Percentiles rank a stretch among this genome's conserved stretches.
Evolutionary conservation across 2,113 vertebrate species (phyloP).

Genomic region (Notothenia coriiceps): DNA sequence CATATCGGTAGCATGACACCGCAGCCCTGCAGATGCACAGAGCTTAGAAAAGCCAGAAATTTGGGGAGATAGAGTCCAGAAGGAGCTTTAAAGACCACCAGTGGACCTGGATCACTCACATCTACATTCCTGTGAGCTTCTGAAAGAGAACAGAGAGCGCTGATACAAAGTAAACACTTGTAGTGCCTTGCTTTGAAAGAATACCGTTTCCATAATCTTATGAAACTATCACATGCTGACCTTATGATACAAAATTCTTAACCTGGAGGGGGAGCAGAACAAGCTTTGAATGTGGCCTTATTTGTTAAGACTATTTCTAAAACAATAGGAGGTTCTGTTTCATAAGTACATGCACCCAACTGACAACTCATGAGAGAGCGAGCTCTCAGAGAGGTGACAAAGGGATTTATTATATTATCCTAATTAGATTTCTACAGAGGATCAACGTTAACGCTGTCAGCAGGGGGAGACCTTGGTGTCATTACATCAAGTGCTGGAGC

Average conservation of each 20-base stretch:
- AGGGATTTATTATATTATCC: constrained; percentile 47
- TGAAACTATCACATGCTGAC: constrained; percentile 80
- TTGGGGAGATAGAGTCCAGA: constrained; percentile 25
- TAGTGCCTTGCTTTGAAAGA: constrained; percentile 69
- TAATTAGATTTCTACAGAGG: constrained; percentile 45
- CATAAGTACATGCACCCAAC: constrained; percentile 49
- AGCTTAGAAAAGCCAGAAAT: constrained; percentile 14
- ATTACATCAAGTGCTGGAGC: constrained; percentile 1
- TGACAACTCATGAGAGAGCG: constrained; percentile 59
- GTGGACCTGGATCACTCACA: constrained; percentile 51
- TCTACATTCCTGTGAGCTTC: constrained; percentile 67
- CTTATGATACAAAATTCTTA: constrained; percentile 77
- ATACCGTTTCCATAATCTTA: constrained; percentile 74
- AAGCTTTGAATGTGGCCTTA: constrained; percentile 69
- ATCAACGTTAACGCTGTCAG: constrained; percentile 13
- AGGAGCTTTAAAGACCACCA: constrained; percentile 42
- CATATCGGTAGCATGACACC: constrained; percentile 19
- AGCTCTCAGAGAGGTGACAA: constrained; percentile 40
- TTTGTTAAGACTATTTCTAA: constrained; percentile 69
- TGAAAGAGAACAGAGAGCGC: constrained; percentile 67
- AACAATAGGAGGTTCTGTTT: constrained; percentile 76
- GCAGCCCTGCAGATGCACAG: constrained; percentile 16
- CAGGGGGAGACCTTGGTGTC: constrained; percentile 12
- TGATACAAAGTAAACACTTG: constrained; percentile 71
- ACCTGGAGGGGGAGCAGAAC: constrained; percentile 68